A percentile compares a stretch with the other conserved stretches of the same genome.
phyloP scores from a whole-genome alignment of 2,113 vertebrate genomes.

The Agapornis roseicollis region DNA sequence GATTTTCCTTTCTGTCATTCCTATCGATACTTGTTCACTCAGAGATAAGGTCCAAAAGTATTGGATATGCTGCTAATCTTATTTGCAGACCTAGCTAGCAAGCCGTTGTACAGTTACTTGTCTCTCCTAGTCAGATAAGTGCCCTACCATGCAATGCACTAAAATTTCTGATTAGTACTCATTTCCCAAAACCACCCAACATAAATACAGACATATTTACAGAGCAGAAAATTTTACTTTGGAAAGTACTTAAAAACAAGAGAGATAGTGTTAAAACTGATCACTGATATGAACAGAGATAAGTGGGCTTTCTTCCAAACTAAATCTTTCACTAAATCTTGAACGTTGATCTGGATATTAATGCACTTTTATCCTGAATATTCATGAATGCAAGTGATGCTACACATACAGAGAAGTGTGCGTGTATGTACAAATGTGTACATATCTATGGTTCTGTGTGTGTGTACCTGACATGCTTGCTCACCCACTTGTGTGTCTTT shows the following conservation, averaged over 20 bases:
- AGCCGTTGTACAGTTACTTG: not conserved
- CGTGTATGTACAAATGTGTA: rapidly evolving
- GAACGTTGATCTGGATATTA: not conserved
- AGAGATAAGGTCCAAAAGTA: not conserved
- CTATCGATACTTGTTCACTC: not conserved
- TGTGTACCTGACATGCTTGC: not conserved
- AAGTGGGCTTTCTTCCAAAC: not conserved
- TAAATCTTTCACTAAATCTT: not conserved
- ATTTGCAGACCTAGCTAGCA: not conserved
- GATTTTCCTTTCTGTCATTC: not conserved
- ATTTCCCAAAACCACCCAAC: not conserved
- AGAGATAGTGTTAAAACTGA: not conserved
- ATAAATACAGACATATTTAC: not conserved
- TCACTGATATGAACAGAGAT: not conserved
- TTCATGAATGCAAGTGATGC: not conserved
- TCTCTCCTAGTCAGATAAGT: not conserved
- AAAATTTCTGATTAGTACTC: not conserved
- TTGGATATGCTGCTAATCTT: not conserved
- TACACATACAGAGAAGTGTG: not conserved
- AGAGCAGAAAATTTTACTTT: not conserved
- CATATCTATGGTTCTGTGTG: not conserved
- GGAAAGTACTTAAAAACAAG: not conserved
- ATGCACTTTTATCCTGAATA: not conserved
- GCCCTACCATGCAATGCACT: not conserved
- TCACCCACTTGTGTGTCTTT: not conserved